phyloP scores from a whole-genome alignment of 1,140 invertebrate genomes.

The Augochlora pura region DNA sequence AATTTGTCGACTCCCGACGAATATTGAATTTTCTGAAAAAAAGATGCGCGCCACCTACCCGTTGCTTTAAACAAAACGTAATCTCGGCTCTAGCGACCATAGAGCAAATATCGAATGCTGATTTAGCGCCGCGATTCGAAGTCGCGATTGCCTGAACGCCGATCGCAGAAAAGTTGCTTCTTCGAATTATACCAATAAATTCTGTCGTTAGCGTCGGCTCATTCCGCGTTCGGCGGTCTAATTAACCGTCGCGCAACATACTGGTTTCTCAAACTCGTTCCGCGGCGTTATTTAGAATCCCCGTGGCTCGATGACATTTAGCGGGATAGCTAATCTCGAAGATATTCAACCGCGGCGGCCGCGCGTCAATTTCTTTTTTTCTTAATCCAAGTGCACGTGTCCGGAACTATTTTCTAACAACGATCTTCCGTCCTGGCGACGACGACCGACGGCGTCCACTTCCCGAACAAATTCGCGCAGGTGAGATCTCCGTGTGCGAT shows the following conservation, averaged over 20 bases:
- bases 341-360: neutral
- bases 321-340: slow-evolving; percentile 22
- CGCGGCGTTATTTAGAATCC: slow-evolving; percentile 17
- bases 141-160: too few relatives aligned
- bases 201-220: neutral
- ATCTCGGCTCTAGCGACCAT: neutral
- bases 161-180: neutral
- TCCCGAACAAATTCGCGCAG: neutral
- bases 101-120: neutral
- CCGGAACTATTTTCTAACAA: neutral
- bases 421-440: neutral
- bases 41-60: too few relatives aligned
- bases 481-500: slow-evolving; percentile 12
- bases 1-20: neutral
- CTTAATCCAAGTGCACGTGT: neutral
- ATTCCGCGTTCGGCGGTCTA: slow-evolving; percentile 32
- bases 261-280: slow-evolving; percentile 42
- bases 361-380: neutral
- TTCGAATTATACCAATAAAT: slow-evolving; percentile 24
- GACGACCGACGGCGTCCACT: slow-evolving; percentile 1
- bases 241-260: slow-evolving; percentile 31
- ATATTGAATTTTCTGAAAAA: neutral
- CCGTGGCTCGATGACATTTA: slow-evolving; percentile 31
- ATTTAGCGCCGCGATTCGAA: neutral
- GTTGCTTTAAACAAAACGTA: neutral